phyloP scores from a whole-genome alignment of 2,888 invertebrate species.

The Pterobdella sp. region DNA sequence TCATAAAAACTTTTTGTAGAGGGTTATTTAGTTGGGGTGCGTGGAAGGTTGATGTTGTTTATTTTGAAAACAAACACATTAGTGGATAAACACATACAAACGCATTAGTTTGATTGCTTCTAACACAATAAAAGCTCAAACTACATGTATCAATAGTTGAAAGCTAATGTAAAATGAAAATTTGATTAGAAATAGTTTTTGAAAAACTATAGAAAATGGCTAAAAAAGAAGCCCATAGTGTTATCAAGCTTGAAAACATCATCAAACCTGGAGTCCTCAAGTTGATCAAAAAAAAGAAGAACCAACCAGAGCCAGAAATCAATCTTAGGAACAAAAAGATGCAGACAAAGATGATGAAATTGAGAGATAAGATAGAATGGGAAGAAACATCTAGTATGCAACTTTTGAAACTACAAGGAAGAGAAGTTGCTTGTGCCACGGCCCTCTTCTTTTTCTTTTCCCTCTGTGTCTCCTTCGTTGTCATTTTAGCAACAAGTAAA shows the following conservation, averaged over 20 bases:
- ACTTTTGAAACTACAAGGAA: slow-evolving; percentile 11
- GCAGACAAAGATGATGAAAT: background rate
- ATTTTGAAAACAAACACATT: too few relatives aligned
- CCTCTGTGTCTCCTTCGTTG: slow-evolving; percentile 20
- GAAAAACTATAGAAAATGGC: too few relatives aligned
- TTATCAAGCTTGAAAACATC: background rate
- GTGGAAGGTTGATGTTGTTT: too few relatives aligned
- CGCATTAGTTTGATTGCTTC: too few relatives aligned
- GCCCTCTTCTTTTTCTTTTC: slow-evolving; percentile 20
- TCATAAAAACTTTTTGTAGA: too few relatives aligned
- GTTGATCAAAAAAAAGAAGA: slow-evolving; percentile 12
- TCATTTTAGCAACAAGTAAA: slow-evolving; percentile 21
- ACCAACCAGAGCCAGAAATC: slow-evolving; percentile 11
- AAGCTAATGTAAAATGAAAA: too few relatives aligned
- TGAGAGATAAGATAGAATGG: background rate
- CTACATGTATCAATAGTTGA: too few relatives aligned
- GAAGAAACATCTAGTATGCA: slow-evolving; percentile 10
- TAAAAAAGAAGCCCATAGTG: too few relatives aligned
- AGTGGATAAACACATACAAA: too few relatives aligned
- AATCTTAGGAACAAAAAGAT: slow-evolving; percentile 12
- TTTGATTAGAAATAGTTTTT: too few relatives aligned
- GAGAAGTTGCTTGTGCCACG: slow-evolving; percentile 21
- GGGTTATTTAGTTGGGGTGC: too few relatives aligned
- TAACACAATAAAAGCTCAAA: too few relatives aligned
- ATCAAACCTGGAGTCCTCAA: background rate